These are phyloP conservation scores for Achroia grisella DNA, from an alignment of 1,140 invertebrate genomes.

Conservation along the genomic window DNA sequence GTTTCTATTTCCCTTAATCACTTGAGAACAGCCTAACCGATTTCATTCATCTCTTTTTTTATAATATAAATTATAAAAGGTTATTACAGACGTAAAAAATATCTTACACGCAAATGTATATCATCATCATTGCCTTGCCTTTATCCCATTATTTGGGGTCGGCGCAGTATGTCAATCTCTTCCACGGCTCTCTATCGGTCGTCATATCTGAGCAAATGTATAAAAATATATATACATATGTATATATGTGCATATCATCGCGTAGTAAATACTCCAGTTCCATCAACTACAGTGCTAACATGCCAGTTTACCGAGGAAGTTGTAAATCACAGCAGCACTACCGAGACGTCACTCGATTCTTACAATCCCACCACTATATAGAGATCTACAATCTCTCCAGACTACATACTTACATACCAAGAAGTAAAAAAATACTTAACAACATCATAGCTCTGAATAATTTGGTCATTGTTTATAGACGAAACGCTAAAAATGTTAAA, in stretches of 20 bases:
- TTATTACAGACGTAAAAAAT: no score
- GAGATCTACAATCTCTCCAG: conserved; percentile 12
- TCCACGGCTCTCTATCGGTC: no score
- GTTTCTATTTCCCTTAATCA: no score
- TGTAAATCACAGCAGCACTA: conserved; percentile 48
- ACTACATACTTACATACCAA: neutral
- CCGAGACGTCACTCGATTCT: conserved; percentile 33
- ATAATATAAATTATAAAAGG: no score
- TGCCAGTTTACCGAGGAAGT: conserved; percentile 48
- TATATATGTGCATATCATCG: conserved; percentile 2
- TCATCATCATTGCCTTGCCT: no score
- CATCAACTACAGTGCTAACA: conserved; percentile 27
- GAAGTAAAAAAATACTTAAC: neutral
- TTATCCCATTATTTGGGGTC: no score
- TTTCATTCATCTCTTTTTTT: no score
- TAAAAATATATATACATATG: neutral
- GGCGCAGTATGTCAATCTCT: no score
- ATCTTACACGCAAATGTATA: no score
- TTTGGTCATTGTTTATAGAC: conserved; percentile 26
- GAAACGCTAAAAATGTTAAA: conserved; percentile 52
- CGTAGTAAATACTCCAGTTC: conserved; percentile 10
- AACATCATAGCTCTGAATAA: conserved; percentile 14
- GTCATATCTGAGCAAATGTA: no score
- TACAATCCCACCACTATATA: conserved; percentile 19
- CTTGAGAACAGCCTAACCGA: no score